Evolutionary conservation across 2,113 vertebrate genomes (phyloP), one percentile per base, ranked within the genome.

Genomic region (Elachura formosa): DNA sequence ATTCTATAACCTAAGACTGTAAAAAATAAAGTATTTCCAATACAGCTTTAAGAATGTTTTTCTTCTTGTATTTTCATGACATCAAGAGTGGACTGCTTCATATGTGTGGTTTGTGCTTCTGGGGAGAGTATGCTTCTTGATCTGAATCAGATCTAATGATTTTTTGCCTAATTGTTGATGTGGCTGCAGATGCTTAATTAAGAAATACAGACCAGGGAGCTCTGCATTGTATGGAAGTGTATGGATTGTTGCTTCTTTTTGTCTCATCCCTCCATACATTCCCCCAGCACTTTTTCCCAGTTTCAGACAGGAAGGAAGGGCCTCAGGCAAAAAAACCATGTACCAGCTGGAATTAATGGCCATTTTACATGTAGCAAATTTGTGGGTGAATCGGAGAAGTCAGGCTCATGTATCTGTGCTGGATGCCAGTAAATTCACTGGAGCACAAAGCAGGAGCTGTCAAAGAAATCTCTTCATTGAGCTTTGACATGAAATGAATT

Each of bases 381-480:
- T 75, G 54, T 38, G 49, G 46, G 45, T 91, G 48, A 80, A 58
- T 45, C 36, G 73, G 59, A 83, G 81, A 89, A 81, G 89, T 95
- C 87, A 77, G 74, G 25, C 33, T 68, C 4, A 1, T 87, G 41
- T 55, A 48, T 29, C 14, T 62, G 21, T 64, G 51, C 63, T 72
- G 89, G 84, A 93, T 94, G 81, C 46, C 19, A 67, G 46, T 61
- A 45, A 87, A 43, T 55, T 93, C 63, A 31, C 33, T 91, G 72
- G 58, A 90, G 36, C 71, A 67, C 68, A 83, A 90, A 87, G 64
- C 54, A 34, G 77, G 56, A 96, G 20, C 81, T 91, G 88, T 87
- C 69, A 51, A 74, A 79, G 76, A 73, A 77, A 84, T 80, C 26
- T 77, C 29, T 56, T 92, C 22, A 11, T 49, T 52, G 43, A 38